Evolutionary conservation across 2,888 invertebrate species (phyloP), one percentile per base, ranked within the genome.

Genomic region (Poecilobothrus nobilitatus): DNA sequence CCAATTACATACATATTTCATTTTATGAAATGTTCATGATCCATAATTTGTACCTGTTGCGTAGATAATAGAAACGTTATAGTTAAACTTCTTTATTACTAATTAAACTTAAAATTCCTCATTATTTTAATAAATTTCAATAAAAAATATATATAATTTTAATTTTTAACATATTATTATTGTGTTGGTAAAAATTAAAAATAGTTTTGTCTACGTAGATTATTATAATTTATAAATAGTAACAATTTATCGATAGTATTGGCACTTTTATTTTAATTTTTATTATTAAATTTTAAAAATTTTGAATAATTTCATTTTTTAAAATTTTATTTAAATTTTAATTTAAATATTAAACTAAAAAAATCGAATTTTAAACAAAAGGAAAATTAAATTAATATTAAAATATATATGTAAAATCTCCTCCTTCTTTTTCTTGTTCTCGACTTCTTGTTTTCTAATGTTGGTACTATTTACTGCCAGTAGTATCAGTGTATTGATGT

Each of bases 101-200:
- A 18, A 53, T 18, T 53, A 18, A 53, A 18, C 18, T 12, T 53
- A 18, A 53, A 53, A 53, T 18, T 53, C 53, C 18, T 53, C 53
- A 53, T 53, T 53, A 53, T 53, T 53, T 18, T n/a, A 53, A 18
- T n/a, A 53, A 53, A 53, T 5, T n/a, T 15, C n/a, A 53, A 53
- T 53, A 12, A 12, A 53, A 53, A 53, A 53, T 53, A 53, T 53
- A 53, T 53, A 53, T 53, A 53, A 53, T 18, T 53, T 53, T 18
- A 53, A 53, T 53, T 53, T 53, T 53, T 53, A 53, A 53, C 53
- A 53, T 53, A 53, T 53, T 53, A 53, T 53, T 53, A 53, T 53
- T 53, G 53, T 53, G 15, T 53, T 53, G 53, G 53, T 53, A 53
- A 53, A 53, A 53, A 53, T 53, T 53, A 53, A 53, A 53, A 53